These are phyloP conservation scores for Oxyteleia sp. DNA, from an alignment of 2,888 invertebrate genomes.

Conservation along the genomic window DNA sequence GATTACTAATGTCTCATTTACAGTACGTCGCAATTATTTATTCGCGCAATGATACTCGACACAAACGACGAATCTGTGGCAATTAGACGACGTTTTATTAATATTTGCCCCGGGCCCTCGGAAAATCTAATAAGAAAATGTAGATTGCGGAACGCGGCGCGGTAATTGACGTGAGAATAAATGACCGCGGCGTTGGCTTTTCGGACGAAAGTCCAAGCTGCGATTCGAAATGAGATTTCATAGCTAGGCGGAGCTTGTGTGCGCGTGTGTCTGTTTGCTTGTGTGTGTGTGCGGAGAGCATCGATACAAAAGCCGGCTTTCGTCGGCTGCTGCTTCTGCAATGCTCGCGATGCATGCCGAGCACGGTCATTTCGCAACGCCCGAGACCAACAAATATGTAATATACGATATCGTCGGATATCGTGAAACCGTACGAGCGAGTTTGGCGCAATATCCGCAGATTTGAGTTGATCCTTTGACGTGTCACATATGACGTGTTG, in stretches of 20 bases:
- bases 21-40: background rate
- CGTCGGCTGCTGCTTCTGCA: background rate
- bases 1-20: constrained; percentile 31
- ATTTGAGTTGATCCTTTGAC: constrained; percentile 34
- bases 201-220: no score
- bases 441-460: constrained; percentile 33
- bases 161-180: constrained; percentile 41
- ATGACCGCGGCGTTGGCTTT: constrained; percentile 21
- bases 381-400: constrained; percentile 34
- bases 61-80: background rate
- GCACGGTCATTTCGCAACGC: constrained; percentile 31
- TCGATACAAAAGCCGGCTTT: constrained; percentile 50
- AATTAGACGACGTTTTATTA: constrained; percentile 14
- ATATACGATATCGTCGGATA: constrained; percentile 36
- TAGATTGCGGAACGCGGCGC: background rate
- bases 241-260: constrained; percentile 19
- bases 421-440: constrained; percentile 15
- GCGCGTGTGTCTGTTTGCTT: no score
- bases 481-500: constrained; percentile 23
- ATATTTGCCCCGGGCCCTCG: background rate
- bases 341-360: constrained; percentile 24
- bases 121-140: constrained; percentile 30
- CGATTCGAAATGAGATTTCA: constrained; percentile 59
- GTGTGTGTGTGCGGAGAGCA: background rate
- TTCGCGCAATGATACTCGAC: background rate